Base-by-base conservation (phyloP, 2,113 vertebrate genomes). In the Gavia stellata region DNA sequence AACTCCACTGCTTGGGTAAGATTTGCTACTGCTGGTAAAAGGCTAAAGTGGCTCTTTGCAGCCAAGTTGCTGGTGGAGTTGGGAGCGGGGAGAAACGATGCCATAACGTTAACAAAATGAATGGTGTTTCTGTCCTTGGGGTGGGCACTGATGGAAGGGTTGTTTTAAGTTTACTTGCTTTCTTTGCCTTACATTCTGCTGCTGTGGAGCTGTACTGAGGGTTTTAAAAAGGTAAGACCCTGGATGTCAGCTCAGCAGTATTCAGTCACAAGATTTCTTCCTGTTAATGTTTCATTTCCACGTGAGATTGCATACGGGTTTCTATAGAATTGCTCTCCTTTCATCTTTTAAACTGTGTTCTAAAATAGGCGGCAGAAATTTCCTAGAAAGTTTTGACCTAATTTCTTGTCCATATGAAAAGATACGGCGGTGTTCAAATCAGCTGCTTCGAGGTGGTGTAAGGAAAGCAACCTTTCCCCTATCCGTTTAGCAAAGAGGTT, bases 331-430 rank as follows among this genome's bases (percentile, higher is more conserved):
- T 81, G 62, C 63, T 84, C 72, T 34, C 68, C 80, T 96, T 84
- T 94, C 59, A 83, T 96, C 92, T 86, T 81, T 74, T 78, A 90
- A 96, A 77, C 86, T 2, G 3, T 33, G 3, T 17, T 88, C 90
- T 86, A 11, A 96, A 95, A 84, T 38, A 49, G 75, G 80, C 18
- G 0, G 55, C 75, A 63, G 95, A 92, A 84, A 93, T 81, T 96
- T 96, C 96, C 95, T 95, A 86, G 95, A 96, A 96, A 94, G 96
- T 92, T 95, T 92, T 96, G 95, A 94, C 95, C 95, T 88, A 78
- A 92, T 96, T 96, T 94, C 75, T 84, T 36, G 45, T 28, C 55
- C 1, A 0, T 58, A 1, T 88, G 88, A 68, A 95, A 67, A 81
- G 86, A 21, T 36, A 26, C 7, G 2, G 47, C 5, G 33, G 12